Base-by-base conservation (phyloP, 2,888 invertebrate species). In the Gortyna flavago region DNA sequence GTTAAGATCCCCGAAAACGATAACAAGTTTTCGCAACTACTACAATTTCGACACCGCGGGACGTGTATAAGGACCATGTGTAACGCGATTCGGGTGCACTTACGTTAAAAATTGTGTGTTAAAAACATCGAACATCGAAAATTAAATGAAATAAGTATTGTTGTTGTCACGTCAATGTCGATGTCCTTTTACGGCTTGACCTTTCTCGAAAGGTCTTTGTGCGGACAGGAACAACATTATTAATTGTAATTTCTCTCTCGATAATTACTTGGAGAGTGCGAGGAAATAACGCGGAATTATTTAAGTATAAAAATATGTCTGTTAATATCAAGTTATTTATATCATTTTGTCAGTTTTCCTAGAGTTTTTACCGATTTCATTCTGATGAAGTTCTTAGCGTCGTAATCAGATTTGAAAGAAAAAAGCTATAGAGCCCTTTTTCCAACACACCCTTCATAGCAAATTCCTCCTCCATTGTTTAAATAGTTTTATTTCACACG, bases 111-210 rank as follows among this genome's bases (percentile, higher is more conserved):
- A 89, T 88, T 80, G 66, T 83, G 79, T 82, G 80, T 89, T 85
- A 86, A 88, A 89, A 88, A 86, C 77, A 77, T 84, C 75, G 70
- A 94, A 93, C 94, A 93, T 91, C 89, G 87, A 89, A 89, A 89
- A 87, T 89, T 90, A 84, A 83, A 82, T 88, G 81, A 88, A 88
- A 86, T 87, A 57, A 57, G 1, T 57, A 85, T 87, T 78, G 80
- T 83, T 84, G 85, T 81, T 78, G 91, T 89, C 90, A 86, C 83
- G 83, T 88, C 85, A 87, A 93, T 93, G 93, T 91, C 92, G 90
- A 89, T 91, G 91, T 90, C 93, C 92, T 93, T 94, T 93, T 92
- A 92, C 79, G 89, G 89, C 88, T 88, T 90, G 91, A 92, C 95
- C 95, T 95, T 93, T 90, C 86, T 75, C 65, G 77, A 87, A 88